Evolutionary conservation across 2,888 invertebrate genomes (phyloP).

Genomic region (Trissolcus japonicus): DNA sequence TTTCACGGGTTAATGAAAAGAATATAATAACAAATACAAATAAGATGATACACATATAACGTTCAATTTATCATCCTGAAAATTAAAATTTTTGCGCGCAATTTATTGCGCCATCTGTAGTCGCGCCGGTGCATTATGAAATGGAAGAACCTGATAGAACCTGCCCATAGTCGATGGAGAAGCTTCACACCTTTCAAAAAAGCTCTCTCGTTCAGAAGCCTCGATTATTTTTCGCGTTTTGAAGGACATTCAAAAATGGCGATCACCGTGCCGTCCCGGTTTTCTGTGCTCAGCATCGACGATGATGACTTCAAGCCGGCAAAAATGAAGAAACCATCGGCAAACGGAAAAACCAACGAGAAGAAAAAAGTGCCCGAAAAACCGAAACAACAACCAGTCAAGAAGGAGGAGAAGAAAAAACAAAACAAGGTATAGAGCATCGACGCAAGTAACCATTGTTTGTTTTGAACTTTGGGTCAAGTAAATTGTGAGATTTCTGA

Average conservation of each 20-base stretch:
- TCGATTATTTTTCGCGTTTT: too few relatives aligned
- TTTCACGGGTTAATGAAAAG: too few relatives aligned
- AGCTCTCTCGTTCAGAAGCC: not conserved
- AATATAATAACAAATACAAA: too few relatives aligned
- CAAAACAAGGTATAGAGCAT: slow-evolving; percentile 69
- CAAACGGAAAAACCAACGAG: slow-evolving; percentile 60
- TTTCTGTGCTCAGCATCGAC: slow-evolving; percentile 85
- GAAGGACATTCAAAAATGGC: slow-evolving; percentile 77
- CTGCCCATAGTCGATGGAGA: too few relatives aligned
- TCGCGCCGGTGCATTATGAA: too few relatives aligned
- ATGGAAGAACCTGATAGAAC: not conserved
- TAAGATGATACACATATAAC: too few relatives aligned
- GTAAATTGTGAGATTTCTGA: slow-evolving; percentile 3
- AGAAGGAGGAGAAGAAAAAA: slow-evolving; percentile 71
- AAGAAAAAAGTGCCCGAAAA: slow-evolving; percentile 71
- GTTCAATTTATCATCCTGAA: too few relatives aligned
- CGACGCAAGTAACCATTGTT: slow-evolving; percentile 48
- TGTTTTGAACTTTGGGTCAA: slow-evolving; percentile 49
- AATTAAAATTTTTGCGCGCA: too few relatives aligned
- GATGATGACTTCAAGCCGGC: slow-evolving; percentile 81
- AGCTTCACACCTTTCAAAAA: not conserved
- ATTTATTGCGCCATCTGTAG: too few relatives aligned
- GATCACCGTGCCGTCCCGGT: slow-evolving; percentile 83
- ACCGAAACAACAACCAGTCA: slow-evolving; percentile 62
- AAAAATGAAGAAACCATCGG: slow-evolving; percentile 75